Evolutionary conservation across 1,140 invertebrate species (phyloP).

Genomic region (Conus betulinus): DNA sequence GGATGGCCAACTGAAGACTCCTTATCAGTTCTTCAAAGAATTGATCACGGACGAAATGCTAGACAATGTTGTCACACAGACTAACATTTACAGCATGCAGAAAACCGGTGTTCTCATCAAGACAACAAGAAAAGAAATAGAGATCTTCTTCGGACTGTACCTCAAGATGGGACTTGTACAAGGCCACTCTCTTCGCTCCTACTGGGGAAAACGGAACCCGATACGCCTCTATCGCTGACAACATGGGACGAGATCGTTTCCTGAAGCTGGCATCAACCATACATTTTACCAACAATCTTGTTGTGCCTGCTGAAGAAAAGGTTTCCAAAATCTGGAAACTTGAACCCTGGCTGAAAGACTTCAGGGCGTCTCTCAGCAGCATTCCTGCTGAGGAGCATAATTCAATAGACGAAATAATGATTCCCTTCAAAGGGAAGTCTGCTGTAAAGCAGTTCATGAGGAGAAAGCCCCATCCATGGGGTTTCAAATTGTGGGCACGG

Average conservation of each 20-base stretch:
- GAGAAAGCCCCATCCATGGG: conserved; percentile 44
- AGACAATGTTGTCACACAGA: conserved; percentile 24
- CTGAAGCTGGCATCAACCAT: conserved; percentile 15
- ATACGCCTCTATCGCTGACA: conserved; percentile 40
- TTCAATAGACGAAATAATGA: conserved; percentile 49
- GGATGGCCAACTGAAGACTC: conserved; percentile 25
- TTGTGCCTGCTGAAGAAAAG: conserved; percentile 31
- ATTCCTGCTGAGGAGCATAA: conserved; percentile 38
- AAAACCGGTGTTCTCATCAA: background rate
- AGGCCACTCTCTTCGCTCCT: conserved; percentile 24
- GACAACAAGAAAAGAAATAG: conserved; percentile 39
- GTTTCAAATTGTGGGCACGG: conserved; percentile 48
- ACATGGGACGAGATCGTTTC: conserved; percentile 38
- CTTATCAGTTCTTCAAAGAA: conserved; percentile 35
- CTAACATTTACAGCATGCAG: conserved; percentile 31
- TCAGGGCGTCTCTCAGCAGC: conserved; percentile 22
- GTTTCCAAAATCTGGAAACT: conserved; percentile 45
- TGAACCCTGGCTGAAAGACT: conserved; percentile 35
- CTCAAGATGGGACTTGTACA: conserved; percentile 42
- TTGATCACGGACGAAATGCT: conserved; percentile 34
- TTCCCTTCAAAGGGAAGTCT: background rate
- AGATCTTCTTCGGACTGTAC: conserved; percentile 38
- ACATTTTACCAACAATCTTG: conserved; percentile 46
- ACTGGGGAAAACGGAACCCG: conserved; percentile 44
- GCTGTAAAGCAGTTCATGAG: conserved; percentile 35